phyloP scores from a whole-genome alignment of 2,888 invertebrate species.

The Drosophila infuscata region DNA sequence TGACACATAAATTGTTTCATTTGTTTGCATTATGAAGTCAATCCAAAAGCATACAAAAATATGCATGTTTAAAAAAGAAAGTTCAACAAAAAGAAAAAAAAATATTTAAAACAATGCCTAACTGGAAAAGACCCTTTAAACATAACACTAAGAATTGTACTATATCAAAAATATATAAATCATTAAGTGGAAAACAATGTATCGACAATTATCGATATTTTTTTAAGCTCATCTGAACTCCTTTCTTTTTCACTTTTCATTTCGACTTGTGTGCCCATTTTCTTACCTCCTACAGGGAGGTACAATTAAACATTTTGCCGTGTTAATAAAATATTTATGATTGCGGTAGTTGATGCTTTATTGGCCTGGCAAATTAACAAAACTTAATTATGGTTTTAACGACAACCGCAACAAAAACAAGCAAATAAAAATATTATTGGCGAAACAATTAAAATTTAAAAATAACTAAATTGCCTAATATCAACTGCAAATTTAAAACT shows the following conservation, averaged over 20 bases:
- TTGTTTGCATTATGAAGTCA: slow-evolving; percentile 66
- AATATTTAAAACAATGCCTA: background rate
- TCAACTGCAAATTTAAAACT: slow-evolving; percentile 12
- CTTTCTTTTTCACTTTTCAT: background rate
- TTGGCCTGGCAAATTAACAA: slow-evolving; percentile 66
- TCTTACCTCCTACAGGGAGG: background rate
- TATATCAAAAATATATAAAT: background rate
- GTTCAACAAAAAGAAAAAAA: background rate
- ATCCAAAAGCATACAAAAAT: slow-evolving; percentile 29
- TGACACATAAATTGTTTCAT: slow-evolving; percentile 58
- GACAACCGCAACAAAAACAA: background rate
- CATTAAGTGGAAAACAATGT: background rate
- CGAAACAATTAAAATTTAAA: slow-evolving; percentile 16
- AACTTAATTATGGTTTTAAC: slow-evolving; percentile 68
- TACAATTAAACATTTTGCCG: slow-evolving; percentile 67
- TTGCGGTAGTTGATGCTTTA: slow-evolving; percentile 62
- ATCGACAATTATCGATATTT: background rate
- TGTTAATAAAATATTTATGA: slow-evolving; percentile 78
- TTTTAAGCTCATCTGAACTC: background rate
- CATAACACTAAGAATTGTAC: background rate
- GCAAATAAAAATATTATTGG: slow-evolving; percentile 7
- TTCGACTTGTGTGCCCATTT: background rate
- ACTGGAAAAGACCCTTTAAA: slow-evolving; percentile 7
- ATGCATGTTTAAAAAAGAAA: slow-evolving; percentile 42
- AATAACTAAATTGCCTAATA: slow-evolving; percentile 15